Conservation (phyloP, 2,113 vertebrate genomes). For the Cheilinus undulatus region DNA sequence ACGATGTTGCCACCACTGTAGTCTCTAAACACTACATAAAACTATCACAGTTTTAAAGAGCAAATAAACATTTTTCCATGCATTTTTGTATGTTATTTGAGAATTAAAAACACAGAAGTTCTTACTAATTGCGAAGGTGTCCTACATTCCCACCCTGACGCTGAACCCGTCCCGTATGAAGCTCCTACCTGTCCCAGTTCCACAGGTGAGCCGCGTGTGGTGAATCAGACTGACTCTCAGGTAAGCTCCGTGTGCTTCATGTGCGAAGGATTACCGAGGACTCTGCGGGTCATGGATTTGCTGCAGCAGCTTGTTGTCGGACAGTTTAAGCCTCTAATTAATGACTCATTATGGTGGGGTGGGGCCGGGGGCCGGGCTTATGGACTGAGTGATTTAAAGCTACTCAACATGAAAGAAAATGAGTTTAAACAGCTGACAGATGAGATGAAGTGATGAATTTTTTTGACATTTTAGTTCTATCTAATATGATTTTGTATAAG, state of each 20-base stretch:
- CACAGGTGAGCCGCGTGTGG: conserved; percentile 2
- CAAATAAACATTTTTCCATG: too few relatives aligned
- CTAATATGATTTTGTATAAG: too few relatives aligned
- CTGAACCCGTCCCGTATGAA: neutral
- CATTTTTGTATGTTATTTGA: too few relatives aligned
- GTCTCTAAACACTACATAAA: too few relatives aligned
- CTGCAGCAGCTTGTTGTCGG: conserved; percentile 31
- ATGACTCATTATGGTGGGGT: conserved; percentile 52
- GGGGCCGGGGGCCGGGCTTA: conserved; percentile 29
- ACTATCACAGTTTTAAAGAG: too few relatives aligned
- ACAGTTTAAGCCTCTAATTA: conserved; percentile 65
- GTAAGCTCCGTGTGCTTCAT: neutral
- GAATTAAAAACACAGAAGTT: too few relatives aligned
- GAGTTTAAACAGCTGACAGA: neutral
- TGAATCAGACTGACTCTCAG: neutral
- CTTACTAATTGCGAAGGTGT: too few relatives aligned
- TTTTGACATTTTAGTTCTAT: too few relatives aligned
- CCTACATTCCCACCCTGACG: too few relatives aligned
- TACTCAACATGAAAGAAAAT: neutral
- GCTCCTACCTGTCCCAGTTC: conserved; percentile 6
- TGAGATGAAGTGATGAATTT: too few relatives aligned
- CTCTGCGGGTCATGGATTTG: conserved; percentile 42
- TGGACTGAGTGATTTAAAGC: neutral
- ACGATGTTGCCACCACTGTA: too few relatives aligned
- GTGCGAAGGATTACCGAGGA: conserved; percentile 44